Base-by-base conservation (phyloP, 2,888 invertebrate species). In the Limulus polyphemus region DNA sequence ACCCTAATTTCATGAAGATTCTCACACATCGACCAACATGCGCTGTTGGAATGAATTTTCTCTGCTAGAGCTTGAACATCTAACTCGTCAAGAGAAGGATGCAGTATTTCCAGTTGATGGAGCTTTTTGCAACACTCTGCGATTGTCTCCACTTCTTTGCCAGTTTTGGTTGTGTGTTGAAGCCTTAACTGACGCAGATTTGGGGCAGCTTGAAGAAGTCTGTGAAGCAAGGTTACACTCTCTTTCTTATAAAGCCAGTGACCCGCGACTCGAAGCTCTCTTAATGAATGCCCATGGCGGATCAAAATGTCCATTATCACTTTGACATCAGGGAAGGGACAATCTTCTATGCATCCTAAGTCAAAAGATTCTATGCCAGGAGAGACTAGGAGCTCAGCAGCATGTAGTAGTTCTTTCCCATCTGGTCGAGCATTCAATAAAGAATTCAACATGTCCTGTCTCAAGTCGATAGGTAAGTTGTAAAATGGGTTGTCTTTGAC, bases 41-140 rank as follows among this genome's bases (percentile, higher is more conserved):
- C 52, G 47, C 55, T 54, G 5, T 17, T 17, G 32, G 32, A 32
- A 32, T 32, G 32, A 32, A 32, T 32, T 2, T 58, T 56, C 47
- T 63, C 50, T 9, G 13, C 14, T 16, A 46, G 11, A 47, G 65
- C 59, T 17, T 52, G 49, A n/a, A 57, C 49, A 11, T 17, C 56
- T n/a, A 70, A 58, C 10, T 58, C 56, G n/a, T 62, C 66, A 16
- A 69, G n/a, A 13, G 70, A 70, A 12, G 69, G 70, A 54, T 70
- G 68, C 55, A 63, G 58, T 32, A 70, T 64, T 51, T 69, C 68
- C 56, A 70, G 54, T 12, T 58, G 62, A 16, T 55, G 55, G 16
- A 70, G 54, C 17, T 65, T 65, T 1, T 63, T 61, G 54, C 70
- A 70, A 17, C 63, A 60, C 46, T 52, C 49, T 14, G 65, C 58